Evolutionary conservation across 2,113 vertebrate species (phyloP), one percentile per base, ranked within the genome.

Genomic region (Ceuthmochares aereus): DNA sequence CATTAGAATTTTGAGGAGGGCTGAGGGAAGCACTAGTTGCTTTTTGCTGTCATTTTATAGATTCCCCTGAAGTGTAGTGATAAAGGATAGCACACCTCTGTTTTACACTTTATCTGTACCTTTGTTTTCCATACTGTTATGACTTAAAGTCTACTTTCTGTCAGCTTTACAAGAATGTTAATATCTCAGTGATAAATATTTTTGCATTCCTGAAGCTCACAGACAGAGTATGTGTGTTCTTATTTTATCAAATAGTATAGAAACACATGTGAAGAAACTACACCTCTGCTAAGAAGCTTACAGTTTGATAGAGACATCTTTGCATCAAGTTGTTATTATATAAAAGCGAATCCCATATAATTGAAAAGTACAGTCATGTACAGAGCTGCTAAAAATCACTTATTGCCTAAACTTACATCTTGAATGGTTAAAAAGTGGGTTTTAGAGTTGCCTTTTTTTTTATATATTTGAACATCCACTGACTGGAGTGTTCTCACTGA

Each of bases 21-120:
- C 86, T 82, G 76, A 79, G 64, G 67, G 94, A 96, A 97, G 96
- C 93, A 96, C 92, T 97, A 95, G 97, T 97, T 98, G 97, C 93
- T 97, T 95, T 98, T 97, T 97, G 97, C 95, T 97, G 96, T 98
- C 96, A 96, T 96, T 97, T 95, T 95, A 91, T 96, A 97, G 94
- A 97, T 97, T 91, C 52, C 96, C 95, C 94, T 91, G 78, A 98
- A 96, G 97, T 93, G 76, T 95, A 94, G 95, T 95, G 83, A 86
- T 97, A 93, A 97, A 89, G 51, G 13, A 43, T 95, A 89, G 92
- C 82, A 92, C 75, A 87, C 89, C 72, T 97, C 89, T 73, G 63
- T 56, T 96, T 84, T 88, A 96, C 55, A 60, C 62, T 90, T 90
- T 58, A 75, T 95, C 92, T 93, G 58, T 89, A 90, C 68, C 43